A percentile compares a stretch with the other conserved stretches of the same genome.
Conservation (phyloP, 2,888 invertebrate genomes). For the Athalia circularis region DNA sequence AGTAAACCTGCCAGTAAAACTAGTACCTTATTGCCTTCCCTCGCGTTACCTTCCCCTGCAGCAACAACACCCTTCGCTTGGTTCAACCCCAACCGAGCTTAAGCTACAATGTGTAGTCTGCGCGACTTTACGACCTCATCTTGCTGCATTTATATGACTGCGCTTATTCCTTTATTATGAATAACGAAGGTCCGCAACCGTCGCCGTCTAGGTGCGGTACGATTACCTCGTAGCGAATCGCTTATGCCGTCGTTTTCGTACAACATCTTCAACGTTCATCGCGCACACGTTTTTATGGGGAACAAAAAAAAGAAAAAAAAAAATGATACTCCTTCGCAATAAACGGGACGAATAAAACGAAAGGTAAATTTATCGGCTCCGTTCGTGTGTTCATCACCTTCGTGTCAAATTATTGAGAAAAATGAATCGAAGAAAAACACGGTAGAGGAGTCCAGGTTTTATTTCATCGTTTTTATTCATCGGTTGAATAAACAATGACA, state of each 20-base stretch:
- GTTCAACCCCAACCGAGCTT: slow-evolving; percentile 31
- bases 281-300: not conserved
- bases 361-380: slow-evolving; percentile 5
- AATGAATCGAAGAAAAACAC: not conserved
- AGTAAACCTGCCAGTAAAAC: slow-evolving; percentile 45
- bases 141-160: slow-evolving; percentile 57
- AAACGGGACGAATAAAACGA: slow-evolving; percentile 23
- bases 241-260: not conserved
- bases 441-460: not conserved
- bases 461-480: not conserved
- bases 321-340: not conserved
- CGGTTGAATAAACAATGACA: not conserved
- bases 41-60: not conserved
- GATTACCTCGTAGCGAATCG: slow-evolving; percentile 24
- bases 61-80: slow-evolving; percentile 20
- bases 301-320: not conserved
- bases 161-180: slow-evolving; percentile 69
- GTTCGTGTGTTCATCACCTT: slow-evolving; percentile 3
- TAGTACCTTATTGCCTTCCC: slow-evolving; percentile 37
- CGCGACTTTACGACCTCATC: slow-evolving; percentile 66
- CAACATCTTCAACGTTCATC: slow-evolving; percentile 8
- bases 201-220: slow-evolving; percentile 30
- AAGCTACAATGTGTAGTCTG: slow-evolving; percentile 47
- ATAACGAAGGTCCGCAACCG: slow-evolving; percentile 61
- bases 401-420: slow-evolving; percentile 1